Percentiles rank a stretch among this genome's conserved stretches.
phyloP scores from a whole-genome alignment of 2,113 vertebrate genomes.

The Etheostoma spectabile region DNA sequence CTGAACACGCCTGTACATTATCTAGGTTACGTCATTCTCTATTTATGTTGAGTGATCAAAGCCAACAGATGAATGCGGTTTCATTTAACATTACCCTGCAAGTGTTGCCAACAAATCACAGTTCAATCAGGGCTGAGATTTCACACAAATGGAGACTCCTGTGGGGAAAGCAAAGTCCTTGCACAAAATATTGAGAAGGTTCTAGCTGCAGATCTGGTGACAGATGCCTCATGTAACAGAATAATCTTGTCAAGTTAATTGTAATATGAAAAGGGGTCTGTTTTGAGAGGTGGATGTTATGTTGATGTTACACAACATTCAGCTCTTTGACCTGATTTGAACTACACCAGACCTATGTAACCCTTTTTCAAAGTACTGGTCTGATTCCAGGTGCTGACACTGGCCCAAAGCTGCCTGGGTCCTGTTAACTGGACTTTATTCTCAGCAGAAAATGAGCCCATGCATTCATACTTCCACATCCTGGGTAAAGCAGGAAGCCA shows the following conservation, averaged over 20 bases:
- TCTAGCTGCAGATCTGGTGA: background rate
- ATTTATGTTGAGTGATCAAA: slow-evolving; percentile 40
- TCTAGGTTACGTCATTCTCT: slow-evolving; percentile 1
- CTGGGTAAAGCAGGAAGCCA: background rate
- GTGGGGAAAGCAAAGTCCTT: background rate
- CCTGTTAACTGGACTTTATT: background rate
- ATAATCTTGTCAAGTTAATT: background rate
- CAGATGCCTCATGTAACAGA: slow-evolving; percentile 8
- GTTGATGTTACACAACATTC: background rate
- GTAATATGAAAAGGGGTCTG: slow-evolving; percentile 10
- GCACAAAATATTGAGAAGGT: background rate
- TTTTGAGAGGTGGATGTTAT: slow-evolving; percentile 13
- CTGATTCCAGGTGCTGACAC: background rate
- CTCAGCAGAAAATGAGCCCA: background rate
- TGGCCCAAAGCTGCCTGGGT: background rate
- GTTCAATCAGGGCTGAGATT: background rate
- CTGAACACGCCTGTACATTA: background rate
- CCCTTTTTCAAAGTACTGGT: background rate
- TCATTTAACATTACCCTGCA: background rate
- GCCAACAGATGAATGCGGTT: slow-evolving; percentile 17
- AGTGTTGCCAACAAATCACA: background rate
- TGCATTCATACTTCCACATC: background rate
- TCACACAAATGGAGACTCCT: background rate
- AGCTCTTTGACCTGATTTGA: background rate
- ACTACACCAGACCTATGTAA: background rate